phyloP scores from a whole-genome alignment of 1,140 invertebrate species.

The Brachionus plicatilis region DNA sequence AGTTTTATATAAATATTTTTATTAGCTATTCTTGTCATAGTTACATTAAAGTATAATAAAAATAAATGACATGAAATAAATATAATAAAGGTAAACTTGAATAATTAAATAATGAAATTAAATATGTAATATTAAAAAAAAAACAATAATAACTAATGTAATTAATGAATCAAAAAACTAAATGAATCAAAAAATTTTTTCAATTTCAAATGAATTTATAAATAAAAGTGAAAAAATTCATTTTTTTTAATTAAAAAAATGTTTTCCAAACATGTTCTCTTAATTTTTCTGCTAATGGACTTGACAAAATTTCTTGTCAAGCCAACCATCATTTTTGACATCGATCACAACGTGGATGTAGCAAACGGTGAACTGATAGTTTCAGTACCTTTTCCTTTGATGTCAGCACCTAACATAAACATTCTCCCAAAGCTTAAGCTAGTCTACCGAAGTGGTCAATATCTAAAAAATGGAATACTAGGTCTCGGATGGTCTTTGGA shows the following conservation, averaged over 20 bases:
- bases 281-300: background rate
- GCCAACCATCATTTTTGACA: background rate
- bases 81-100: background rate
- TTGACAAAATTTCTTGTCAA: background rate
- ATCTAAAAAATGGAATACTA: constrained; percentile 9
- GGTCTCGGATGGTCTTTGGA: background rate
- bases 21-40: background rate
- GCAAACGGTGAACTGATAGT: background rate
- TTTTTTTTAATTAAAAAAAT: background rate
- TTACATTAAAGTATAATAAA: background rate
- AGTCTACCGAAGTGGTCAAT: background rate
- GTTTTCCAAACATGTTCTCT: background rate
- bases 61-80: background rate
- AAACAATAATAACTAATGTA: background rate
- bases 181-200: background rate
- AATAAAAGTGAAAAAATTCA: background rate
- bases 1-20: background rate
- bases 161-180: background rate
- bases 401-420: background rate
- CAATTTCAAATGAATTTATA: background rate
- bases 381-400: background rate
- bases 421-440: constrained; percentile 1
- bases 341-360: background rate
- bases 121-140: background rate
- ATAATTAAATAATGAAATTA: background rate